Base-by-base conservation (phyloP, 2,888 invertebrate species). In the Masnerella sp. region DNA sequence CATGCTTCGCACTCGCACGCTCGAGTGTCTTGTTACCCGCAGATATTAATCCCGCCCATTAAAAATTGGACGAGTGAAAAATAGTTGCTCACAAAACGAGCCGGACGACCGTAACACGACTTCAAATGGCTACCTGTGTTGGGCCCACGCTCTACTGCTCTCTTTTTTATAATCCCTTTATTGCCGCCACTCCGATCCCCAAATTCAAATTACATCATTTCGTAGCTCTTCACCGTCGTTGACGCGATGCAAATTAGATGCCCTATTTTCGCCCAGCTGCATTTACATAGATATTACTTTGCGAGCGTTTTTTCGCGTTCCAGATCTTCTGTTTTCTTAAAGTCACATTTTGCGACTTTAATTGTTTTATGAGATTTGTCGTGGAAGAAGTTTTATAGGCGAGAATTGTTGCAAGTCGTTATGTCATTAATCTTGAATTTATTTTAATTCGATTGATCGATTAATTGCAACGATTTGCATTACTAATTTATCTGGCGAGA, bases 1-100 rank as follows among this genome's bases (percentile, higher is more conserved):
- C 74, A 64, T 43, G 51, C n/a, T 14, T 17, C 71, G 71, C 75
- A 78, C 76, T 64, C 79, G 71, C 76, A 61, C 59, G 49, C 62
- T 32, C 28, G 84, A 85, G 87, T 85, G 83, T 87, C 87, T 86
- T 87, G 87, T 87, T 87, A 87, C 87, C 78, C 71, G 80, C 80
- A 81, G 86, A 86, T 87, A 87, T 87, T 86, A 87, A 87, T 87
- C 83, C 85, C 81, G 79, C 72, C 85, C 85, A 86, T 86, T 86
- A 86, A 87, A 86, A 86, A 85, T 81, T 83, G 83, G 84, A 83
- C 83, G 85, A 85, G 84, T 85, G 85, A 87, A 86, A 87, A 86
- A 85, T 85, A 81, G 83, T 81, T 74, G 82, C 47, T 15, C 77
- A 80, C 78, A 81, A 82, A 82, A 83, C 70, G 74, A 81, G 74